Conservation (phyloP, 2,888 invertebrate species). For the Drosophila infuscata region DNA sequence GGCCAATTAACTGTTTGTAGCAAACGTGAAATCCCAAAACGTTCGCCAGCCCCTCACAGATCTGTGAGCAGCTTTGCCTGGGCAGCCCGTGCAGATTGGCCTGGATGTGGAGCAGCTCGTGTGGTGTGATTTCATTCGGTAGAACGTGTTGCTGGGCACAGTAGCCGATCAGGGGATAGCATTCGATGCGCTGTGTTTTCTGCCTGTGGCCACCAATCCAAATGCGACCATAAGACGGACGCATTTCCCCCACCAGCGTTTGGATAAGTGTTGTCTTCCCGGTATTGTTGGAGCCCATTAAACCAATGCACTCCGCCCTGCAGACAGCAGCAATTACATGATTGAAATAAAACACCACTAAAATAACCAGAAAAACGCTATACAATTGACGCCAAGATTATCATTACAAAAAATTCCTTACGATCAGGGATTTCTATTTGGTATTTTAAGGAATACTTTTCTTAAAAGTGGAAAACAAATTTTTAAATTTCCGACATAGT, state of each 20-base stretch:
- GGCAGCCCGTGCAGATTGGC: constrained; percentile 54
- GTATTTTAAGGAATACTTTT: background rate
- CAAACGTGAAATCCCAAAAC: constrained; percentile 57
- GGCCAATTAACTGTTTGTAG: constrained; percentile 24
- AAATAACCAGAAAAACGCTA: background rate
- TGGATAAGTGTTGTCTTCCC: constrained; percentile 58
- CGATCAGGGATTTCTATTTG: background rate
- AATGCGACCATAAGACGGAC: constrained; percentile 42
- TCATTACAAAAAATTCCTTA: too few relatives aligned
- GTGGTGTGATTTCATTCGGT: constrained; percentile 48
- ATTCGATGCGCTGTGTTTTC: constrained; percentile 15
- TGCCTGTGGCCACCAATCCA: constrained; percentile 51
- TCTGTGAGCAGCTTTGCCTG: background rate
- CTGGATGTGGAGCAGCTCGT: constrained; percentile 51
- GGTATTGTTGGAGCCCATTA: constrained; percentile 55
- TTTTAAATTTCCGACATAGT: background rate
- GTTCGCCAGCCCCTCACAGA: constrained; percentile 50
- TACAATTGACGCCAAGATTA: too few relatives aligned
- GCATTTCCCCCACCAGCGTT: constrained; percentile 44
- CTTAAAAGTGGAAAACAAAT: background rate
- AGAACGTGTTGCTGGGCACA: constrained; percentile 45
- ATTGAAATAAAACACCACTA: background rate
- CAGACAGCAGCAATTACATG: background rate
- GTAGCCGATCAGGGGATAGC: constrained; percentile 60
- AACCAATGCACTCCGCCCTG: constrained; percentile 63